Conservation (phyloP, 2,113 vertebrate species). For the cat (Felis catus) region DNA sequence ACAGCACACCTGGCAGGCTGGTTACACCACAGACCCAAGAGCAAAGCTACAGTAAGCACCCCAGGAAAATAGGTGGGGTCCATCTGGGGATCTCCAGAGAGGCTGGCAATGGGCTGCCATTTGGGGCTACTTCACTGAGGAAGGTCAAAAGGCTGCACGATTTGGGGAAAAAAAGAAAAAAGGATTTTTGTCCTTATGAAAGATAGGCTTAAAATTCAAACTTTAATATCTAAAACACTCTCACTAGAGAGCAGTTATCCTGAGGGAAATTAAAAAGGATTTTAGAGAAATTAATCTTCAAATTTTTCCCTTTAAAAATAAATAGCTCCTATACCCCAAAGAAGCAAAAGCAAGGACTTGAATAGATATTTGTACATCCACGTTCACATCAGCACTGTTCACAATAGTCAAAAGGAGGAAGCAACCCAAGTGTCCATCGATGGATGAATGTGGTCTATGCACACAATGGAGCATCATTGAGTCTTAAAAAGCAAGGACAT, state of each 20-base stretch:
- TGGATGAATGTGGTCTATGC: rapidly evolving
- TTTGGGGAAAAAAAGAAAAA: not conserved
- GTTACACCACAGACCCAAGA: not conserved
- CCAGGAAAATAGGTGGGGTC: not conserved
- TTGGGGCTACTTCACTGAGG: not conserved
- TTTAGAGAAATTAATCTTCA: conserved; percentile 16
- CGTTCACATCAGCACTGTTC: not conserved
- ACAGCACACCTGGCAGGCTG: too few species aligned
- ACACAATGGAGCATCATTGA: not conserved
- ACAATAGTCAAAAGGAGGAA: not conserved
- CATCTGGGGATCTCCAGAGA: not conserved
- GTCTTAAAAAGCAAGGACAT: not conserved
- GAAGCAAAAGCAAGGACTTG: not conserved
- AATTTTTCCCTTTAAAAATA: conserved; percentile 33
- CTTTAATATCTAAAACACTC: not conserved
- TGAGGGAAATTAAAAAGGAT: conserved; percentile 46
- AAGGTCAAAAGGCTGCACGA: not conserved
- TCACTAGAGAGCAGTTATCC: not conserved
- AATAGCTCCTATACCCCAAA: not conserved
- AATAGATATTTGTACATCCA: not conserved
- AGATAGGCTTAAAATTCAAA: not conserved
- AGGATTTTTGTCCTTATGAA: not conserved
- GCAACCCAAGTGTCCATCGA: not conserved
- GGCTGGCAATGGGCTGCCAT: not conserved
- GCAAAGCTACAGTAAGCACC: not conserved